Evolutionary conservation across 1,140 invertebrate genomes (phyloP).

Genomic region (Archivesica marissinica): DNA sequence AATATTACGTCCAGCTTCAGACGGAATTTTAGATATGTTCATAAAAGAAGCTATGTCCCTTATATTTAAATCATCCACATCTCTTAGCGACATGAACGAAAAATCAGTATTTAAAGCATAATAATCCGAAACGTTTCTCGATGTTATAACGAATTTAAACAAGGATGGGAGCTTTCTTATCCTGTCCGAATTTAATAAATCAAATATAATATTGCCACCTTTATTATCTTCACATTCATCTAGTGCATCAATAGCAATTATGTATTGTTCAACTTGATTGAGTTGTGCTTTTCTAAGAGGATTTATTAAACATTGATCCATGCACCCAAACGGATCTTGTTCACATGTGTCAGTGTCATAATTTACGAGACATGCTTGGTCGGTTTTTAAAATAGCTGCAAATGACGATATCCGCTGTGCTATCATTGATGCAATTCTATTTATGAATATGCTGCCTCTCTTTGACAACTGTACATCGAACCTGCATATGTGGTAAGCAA

Average conservation of each 20-base stretch:
- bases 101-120: not conserved
- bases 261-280: not conserved
- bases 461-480: constrained; percentile 1
- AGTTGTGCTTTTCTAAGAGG: not conserved
- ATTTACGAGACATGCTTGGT: not conserved
- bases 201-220: not conserved
- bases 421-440: not conserved
- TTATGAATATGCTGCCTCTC: not conserved
- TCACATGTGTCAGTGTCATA: constrained; percentile 2
- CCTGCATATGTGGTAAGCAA: not conserved
- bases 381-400: not conserved
- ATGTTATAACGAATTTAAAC: not conserved
- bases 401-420: not conserved
- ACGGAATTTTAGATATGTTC: not conserved
- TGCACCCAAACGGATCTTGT: not conserved
- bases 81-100: not conserved
- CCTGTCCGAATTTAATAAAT: not conserved
- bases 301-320: constrained; percentile 1
- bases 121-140: not conserved
- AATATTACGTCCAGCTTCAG: not conserved
- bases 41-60: not conserved
- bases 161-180: not conserved
- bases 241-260: not conserved
- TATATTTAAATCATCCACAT: not conserved
- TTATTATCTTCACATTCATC: not conserved